Percentiles rank a stretch among this genome's conserved stretches.
phyloP scores from a whole-genome alignment of 2,113 vertebrate species.

The Neodon shergylaensis region DNA sequence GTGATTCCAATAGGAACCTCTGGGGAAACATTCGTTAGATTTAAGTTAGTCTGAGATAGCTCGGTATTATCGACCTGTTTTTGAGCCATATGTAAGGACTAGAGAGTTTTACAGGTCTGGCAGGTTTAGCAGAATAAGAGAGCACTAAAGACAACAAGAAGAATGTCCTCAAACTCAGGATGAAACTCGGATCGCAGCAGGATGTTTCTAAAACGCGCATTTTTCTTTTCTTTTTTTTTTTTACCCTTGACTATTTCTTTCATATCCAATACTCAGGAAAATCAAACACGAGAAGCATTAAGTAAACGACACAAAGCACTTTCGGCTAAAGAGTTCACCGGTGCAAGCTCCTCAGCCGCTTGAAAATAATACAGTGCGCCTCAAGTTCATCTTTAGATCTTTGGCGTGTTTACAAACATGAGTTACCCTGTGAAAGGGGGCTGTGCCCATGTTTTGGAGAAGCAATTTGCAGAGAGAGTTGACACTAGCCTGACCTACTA shows the following conservation, averaged over 20 bases:
- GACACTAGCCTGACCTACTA: background rate
- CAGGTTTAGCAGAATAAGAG: slow-evolving; percentile 39
- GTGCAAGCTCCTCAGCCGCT: slow-evolving; percentile 66
- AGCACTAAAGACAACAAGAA: slow-evolving; percentile 23
- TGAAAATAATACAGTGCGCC: slow-evolving; percentile 47
- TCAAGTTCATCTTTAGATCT: slow-evolving; percentile 14
- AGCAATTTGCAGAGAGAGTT: slow-evolving; percentile 20
- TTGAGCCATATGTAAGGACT: slow-evolving; percentile 67
- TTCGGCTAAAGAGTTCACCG: slow-evolving; percentile 65
- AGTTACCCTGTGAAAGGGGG: background rate
- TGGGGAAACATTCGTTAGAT: slow-evolving; percentile 5
- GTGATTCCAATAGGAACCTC: slow-evolving; percentile 52
- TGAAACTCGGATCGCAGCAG: slow-evolving; percentile 17
- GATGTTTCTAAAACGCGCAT: slow-evolving; percentile 11
- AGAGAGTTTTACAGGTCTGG: background rate
- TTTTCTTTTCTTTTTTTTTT: background rate
- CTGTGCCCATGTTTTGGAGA: background rate
- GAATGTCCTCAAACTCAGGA: background rate
- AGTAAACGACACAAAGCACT: slow-evolving; percentile 39
- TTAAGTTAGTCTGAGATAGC: slow-evolving; percentile 53
- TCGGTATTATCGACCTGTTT: slow-evolving; percentile 32
- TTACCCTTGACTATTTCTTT: slow-evolving; percentile 37
- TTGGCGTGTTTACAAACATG: slow-evolving; percentile 54
- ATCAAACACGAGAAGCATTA: slow-evolving; percentile 58
- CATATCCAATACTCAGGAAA: slow-evolving; percentile 45